Evolutionary conservation across 2,888 invertebrate species (phyloP).

Genomic region (Drosophila mimetica): DNA sequence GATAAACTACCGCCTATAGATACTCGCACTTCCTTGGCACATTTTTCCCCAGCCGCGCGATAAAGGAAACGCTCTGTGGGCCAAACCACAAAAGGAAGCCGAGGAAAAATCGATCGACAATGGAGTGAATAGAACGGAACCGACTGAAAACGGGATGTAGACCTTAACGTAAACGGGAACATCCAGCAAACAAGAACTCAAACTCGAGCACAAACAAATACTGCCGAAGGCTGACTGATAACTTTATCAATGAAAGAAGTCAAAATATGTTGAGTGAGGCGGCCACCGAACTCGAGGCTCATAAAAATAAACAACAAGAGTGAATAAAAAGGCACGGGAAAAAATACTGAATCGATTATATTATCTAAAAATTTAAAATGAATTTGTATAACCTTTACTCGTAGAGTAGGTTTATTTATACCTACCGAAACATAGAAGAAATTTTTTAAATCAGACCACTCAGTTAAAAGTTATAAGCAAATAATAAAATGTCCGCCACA

Average conservation of each 20-base stretch:
- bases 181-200: constrained; percentile 14
- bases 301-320: constrained; percentile 27
- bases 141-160: constrained; percentile 10
- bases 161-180: constrained; percentile 29
- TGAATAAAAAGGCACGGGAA: constrained; percentile 22
- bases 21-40: constrained; percentile 64
- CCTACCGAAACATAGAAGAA: too few relatives aligned
- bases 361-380: neutral
- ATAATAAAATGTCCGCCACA: too few relatives aligned
- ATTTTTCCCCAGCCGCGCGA: constrained; percentile 42
- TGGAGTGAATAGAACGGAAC: constrained; percentile 37
- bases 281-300: constrained; percentile 39
- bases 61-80: constrained; percentile 63
- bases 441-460: too few relatives aligned
- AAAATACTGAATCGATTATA: neutral
- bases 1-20: constrained; percentile 58
- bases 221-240: constrained; percentile 71
- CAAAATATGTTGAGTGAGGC: constrained; percentile 50
- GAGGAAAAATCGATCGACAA: constrained; percentile 33
- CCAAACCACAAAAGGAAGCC: constrained; percentile 39
- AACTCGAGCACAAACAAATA: constrained; percentile 54
- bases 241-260: constrained; percentile 73
- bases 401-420: too few relatives aligned
- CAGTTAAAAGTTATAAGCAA: too few relatives aligned
- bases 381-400: too few relatives aligned